Evolutionary conservation across 2,797 vertebrate species (phyloP), one percentile per base, ranked within the genome.

Genomic region (Heliangelus exortis): DNA sequence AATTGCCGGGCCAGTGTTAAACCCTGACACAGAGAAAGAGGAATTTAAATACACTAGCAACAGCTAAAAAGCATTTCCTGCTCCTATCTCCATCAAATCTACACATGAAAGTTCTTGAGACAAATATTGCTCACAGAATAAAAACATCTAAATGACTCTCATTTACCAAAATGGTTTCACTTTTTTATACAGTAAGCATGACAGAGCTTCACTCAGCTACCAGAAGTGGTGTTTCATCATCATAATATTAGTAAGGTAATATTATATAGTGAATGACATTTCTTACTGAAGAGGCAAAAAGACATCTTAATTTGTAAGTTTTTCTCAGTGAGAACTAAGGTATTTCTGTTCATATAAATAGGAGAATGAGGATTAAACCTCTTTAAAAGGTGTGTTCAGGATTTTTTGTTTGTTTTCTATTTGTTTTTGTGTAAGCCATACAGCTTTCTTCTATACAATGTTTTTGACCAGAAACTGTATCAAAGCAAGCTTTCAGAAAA

Each of bases 401-500:
- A 29, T 31, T 29, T 36, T 31, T 62, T 18, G 1, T 33, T 51
- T 51, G 26, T 14, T 16, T 53, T 53, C 6, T 47, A 45, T 48
- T 22, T 50, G 21, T 50, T 12, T 50, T 21, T 33, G 73, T 86
- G 14, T 63, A 90, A 84, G 5, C 29, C 36, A 18, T 45, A 59
- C 14, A 55, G 23, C 61, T 92, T 80, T 83, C 14, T 61, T 67
- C 77, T 48, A 51, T 18, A 18, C 9, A 58, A 7, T 53, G 31
- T 62, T 88, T 86, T 82, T 79, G 55, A 76, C 45, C 51, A 78
- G 73, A 79, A 93, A 50, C 6, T 59, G 17, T 36, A 92, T 75
- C 59, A 90, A 89, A 88, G 28, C 55, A 69, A 73, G 55, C 50
- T 87, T 87, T 47, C 26, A 61, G 67, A 78, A 93, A 90, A 78